Base-by-base conservation (phyloP, 2,797 vertebrate species). In the Aldrovandia affinis region DNA sequence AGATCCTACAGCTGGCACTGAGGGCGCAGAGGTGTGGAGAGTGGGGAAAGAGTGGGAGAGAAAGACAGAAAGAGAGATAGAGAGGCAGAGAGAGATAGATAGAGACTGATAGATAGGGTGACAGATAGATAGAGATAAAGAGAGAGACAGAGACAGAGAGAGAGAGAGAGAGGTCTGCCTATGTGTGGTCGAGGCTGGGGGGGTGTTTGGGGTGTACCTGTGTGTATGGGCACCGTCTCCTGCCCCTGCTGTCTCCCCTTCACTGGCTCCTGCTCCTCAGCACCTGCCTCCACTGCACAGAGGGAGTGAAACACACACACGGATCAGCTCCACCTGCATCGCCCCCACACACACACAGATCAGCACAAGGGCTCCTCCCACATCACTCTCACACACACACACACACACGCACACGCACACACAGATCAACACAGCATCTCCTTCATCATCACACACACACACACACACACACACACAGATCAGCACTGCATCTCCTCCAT, bases 191-290 rank as follows among this genome's bases (percentile, higher is more conserved):
- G 28, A 65, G 61, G 28, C 61, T 50, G 47, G 47, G 47, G 47
- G 12, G 4, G 50, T 52, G 10, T 8, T 22, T 47, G 55, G 22
- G 44, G 15, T 3, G 47, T 94, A 96, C 95, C 95, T 94, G 94
- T 89, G 87, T 93, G 91, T 36, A 94, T 88, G 84, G 93, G 91
- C 78, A 93, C 90, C 2, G 92, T 94, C 50, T 91, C 92, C 85
- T 93, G 93, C 87, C 93, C 94, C 8, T 90, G 93, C 84, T 94
- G 93, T 83, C 95, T 94, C 83, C 70, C 93, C 55, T 92, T 89
- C 10, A 86, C 89, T 9, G 90, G 83, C 83, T 95, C 93, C 84
- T 80, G 92, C 85, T 95, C 93, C 84, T 94, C 94, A 83, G 90
- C 88, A 0, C 89, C 88, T 85, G 89, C 90, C 86, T 92, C 93